Conservation (phyloP, 2,888 invertebrate genomes). For the Cheilosia scutellata region DNA sequence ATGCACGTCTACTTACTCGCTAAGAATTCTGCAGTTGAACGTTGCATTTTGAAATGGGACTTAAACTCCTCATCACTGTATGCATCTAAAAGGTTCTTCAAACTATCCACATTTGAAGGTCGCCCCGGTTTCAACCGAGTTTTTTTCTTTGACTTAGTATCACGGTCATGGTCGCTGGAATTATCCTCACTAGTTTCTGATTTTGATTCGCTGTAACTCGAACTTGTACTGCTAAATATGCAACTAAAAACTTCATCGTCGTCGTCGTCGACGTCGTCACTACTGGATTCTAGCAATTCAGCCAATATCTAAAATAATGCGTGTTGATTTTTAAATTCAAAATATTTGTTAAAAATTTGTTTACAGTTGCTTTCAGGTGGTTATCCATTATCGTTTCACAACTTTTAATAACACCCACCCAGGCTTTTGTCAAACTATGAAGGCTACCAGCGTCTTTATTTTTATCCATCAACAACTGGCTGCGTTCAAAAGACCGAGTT, state of each 20-base stretch:
- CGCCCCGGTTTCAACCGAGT: no score
- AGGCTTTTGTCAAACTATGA: neutral
- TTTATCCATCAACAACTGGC: no score
- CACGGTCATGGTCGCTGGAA: no score
- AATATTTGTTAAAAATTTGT: neutral
- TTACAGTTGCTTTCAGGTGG: neutral
- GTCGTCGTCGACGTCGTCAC: neutral
- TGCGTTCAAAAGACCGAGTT: no score
- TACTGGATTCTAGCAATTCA: neutral
- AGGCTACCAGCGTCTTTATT: no score
- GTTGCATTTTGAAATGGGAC: neutral
- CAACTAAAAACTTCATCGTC: neutral
- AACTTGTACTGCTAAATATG: neutral
- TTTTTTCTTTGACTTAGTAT: no score
- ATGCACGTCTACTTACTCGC: neutral
- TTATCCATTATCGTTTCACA: no score
- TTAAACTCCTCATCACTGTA: neutral
- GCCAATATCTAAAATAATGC: neutral
- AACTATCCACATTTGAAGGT: neutral
- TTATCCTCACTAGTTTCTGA: neutral
- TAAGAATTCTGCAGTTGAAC: neutral
- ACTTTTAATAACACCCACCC: neutral
- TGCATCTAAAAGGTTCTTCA: neutral
- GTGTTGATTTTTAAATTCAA: neutral
- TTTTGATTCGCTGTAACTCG: neutral